Conservation (phyloP, 1,140 invertebrate genomes). For the Pteromalus puparum region DNA sequence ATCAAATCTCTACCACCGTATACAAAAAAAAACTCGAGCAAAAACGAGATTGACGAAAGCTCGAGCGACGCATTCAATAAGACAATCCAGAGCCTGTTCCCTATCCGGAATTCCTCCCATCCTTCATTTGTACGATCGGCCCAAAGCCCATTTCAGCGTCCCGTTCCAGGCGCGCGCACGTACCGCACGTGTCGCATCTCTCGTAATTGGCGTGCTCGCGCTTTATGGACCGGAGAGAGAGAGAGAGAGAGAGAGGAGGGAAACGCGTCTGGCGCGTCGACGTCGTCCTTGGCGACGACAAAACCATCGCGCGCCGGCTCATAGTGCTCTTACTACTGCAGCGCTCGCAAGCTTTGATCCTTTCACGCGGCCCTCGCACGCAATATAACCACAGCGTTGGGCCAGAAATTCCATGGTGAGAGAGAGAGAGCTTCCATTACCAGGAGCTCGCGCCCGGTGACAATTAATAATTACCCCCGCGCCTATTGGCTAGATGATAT, state of each 20-base stretch:
- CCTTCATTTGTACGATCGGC: background rate
- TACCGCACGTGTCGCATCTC: background rate
- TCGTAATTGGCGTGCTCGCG: background rate
- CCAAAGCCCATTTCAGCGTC: background rate
- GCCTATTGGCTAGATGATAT: constrained; percentile 64
- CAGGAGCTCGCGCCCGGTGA: constrained; percentile 46
- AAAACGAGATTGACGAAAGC: background rate
- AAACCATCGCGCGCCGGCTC: background rate
- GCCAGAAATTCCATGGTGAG: background rate
- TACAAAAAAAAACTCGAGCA: too few species aligned
- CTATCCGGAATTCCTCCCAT: background rate
- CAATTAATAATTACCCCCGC: constrained; percentile 68
- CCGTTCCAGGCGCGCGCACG: background rate
- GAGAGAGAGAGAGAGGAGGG: background rate
- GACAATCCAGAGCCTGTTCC: background rate
- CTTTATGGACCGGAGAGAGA: background rate
- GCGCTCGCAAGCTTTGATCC: background rate
- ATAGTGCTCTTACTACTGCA: too few species aligned
- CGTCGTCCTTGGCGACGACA: background rate
- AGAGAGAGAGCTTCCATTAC: constrained; percentile 60
- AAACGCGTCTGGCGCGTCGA: background rate
- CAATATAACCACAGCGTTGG: background rate
- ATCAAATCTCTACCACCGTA: too few species aligned
- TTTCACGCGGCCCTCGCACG: background rate
- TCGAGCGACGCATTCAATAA: background rate